A percentile compares a stretch with the other conserved stretches of the same genome.
phyloP scores from a whole-genome alignment of 2,113 vertebrate genomes.

The Pseudopodoces humilis region DNA sequence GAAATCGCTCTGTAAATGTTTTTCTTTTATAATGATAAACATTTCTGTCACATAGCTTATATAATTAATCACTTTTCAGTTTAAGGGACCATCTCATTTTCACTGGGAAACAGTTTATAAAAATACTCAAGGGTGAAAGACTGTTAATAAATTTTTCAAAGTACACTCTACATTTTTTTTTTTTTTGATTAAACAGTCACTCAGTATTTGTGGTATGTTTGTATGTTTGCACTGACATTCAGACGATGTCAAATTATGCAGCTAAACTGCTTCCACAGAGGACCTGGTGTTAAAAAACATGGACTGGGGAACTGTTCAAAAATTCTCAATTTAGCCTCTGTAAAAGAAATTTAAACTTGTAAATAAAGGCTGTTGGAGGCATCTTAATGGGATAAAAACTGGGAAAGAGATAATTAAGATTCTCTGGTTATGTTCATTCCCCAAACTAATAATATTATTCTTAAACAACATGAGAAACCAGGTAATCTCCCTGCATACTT shows the following conservation, averaged over 20 bases:
- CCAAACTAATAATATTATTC: not conserved
- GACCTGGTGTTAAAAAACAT: not conserved
- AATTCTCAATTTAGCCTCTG: not conserved
- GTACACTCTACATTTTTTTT: not conserved
- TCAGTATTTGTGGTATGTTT: conserved; percentile 21
- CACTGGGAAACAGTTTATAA: conserved; percentile 53
- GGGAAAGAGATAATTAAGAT: not conserved
- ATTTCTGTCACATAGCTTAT: conserved; percentile 35
- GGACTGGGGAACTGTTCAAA: not conserved
- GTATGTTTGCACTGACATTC: not conserved
- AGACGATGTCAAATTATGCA: not conserved
- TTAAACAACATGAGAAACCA: not conserved
- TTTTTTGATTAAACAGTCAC: conserved; percentile 18
- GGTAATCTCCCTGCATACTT: not conserved
- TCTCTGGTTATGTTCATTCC: not conserved
- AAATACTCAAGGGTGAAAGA: conserved; percentile 41
- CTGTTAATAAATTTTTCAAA: conserved; percentile 39
- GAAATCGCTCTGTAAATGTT: conserved; percentile 53
- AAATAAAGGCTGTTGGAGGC: not conserved
- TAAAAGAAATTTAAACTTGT: not conserved
- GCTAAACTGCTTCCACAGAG: not conserved
- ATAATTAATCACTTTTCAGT: conserved; percentile 42
- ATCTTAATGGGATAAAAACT: not conserved
- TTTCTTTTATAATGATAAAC: conserved; percentile 58
- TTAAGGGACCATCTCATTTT: conserved; percentile 44